These are phyloP conservation scores for Didymodactylos carnosus DNA, from an alignment of 2,888 invertebrate genomes.

Conservation along the genomic window DNA sequence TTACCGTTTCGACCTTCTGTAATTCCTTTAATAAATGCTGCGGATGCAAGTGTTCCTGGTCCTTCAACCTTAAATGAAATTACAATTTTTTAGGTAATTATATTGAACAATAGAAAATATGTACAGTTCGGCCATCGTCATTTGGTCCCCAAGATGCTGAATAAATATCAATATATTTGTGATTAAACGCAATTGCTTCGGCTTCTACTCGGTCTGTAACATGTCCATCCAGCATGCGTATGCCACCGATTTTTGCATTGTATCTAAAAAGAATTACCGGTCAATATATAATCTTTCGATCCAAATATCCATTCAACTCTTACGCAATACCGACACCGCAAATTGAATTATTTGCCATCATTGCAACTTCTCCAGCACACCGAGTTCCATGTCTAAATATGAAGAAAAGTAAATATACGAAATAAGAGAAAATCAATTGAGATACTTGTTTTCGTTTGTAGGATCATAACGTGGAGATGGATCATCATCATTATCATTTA, in stretches of 20 bases:
- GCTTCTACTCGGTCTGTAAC: constrained; percentile 31
- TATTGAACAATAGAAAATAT: too few relatives aligned
- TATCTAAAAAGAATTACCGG: constrained; percentile 19
- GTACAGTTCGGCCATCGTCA: constrained; percentile 58
- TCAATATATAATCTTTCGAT: not conserved
- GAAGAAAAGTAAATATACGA: constrained; percentile 7
- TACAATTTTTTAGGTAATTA: too few relatives aligned
- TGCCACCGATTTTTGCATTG: constrained; percentile 53
- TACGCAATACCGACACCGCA: constrained; percentile 77
- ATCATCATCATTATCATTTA: constrained; percentile 28
- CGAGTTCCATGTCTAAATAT: constrained; percentile 58
- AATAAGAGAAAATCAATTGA: constrained; percentile 16
- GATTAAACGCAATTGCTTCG: constrained; percentile 24
- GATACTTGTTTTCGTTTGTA: constrained; percentile 25
- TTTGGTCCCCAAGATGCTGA: constrained; percentile 49
- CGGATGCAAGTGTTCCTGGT: constrained; percentile 53
- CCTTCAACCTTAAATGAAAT: constrained; percentile 45
- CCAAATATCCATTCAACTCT: not conserved
- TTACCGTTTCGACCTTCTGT: constrained; percentile 47
- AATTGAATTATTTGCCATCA: constrained; percentile 48
- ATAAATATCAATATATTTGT: constrained; percentile 26
- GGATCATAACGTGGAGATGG: constrained; percentile 29
- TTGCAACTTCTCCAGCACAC: constrained; percentile 49
- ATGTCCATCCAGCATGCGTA: constrained; percentile 29
- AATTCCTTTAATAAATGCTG: constrained; percentile 55